These are phyloP conservation scores for Callyntrura guangdongensis DNA, from an alignment of 2,888 invertebrate genomes.

Conservation along the genomic window DNA sequence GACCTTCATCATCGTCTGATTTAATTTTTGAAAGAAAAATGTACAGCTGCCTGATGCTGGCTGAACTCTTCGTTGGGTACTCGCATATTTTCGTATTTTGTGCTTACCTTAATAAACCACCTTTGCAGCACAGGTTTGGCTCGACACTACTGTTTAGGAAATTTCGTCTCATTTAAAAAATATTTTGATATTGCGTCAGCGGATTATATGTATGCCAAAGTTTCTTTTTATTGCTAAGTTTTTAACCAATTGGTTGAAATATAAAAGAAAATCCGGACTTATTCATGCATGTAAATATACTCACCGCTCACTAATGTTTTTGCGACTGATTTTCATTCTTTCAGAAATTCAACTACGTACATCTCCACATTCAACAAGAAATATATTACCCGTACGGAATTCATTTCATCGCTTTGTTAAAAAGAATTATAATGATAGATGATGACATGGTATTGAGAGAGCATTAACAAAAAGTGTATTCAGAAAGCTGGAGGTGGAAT, in stretches of 20 bases:
- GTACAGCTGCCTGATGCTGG: conserved; percentile 26
- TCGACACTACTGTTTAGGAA: background rate
- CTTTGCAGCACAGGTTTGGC: background rate
- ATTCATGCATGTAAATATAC: no score
- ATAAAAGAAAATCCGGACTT: no score
- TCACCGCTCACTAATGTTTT: no score
- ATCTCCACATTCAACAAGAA: background rate
- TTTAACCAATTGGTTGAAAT: no score
- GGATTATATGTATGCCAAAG: no score
- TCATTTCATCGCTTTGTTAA: background rate
- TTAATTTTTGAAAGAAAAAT: background rate
- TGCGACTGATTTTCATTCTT: no score
- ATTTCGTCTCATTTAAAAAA: background rate
- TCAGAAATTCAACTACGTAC: no score
- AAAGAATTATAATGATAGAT: background rate
- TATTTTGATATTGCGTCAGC: no score
- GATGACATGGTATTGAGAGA: background rate
- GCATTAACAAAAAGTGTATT: conserved; percentile 11
- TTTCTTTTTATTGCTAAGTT: no score
- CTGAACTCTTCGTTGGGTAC: background rate
- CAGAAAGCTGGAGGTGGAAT: conserved; percentile 37
- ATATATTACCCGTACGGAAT: background rate
- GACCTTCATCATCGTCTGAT: conserved; percentile 4
- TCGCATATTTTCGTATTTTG: background rate
- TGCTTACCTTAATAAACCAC: background rate